Evolutionary conservation across 2,113 vertebrate species (phyloP).

Genomic region (Python bivittatus): DNA sequence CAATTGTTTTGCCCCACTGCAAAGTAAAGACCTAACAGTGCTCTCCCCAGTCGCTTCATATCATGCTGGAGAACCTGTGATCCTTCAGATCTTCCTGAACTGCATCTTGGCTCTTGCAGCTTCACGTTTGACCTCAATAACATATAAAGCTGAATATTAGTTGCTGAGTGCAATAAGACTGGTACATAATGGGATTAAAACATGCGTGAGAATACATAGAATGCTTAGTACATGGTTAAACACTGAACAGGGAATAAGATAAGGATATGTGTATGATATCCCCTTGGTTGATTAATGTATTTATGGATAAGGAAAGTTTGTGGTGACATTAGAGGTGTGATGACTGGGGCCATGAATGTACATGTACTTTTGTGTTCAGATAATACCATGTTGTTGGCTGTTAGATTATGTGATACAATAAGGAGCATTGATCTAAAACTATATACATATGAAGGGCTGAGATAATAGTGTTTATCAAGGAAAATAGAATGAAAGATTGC

Average conservation of each 20-base stretch:
- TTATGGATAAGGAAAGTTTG: not conserved
- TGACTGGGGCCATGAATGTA: not conserved
- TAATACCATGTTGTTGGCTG: not conserved
- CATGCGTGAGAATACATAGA: not conserved
- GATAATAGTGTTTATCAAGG: not conserved
- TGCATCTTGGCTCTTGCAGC: not conserved
- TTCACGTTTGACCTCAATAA: not conserved
- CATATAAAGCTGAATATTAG: not conserved
- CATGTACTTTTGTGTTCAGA: not conserved
- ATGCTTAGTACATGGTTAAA: not conserved
- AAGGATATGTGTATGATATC: not conserved
- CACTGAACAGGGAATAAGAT: not conserved
- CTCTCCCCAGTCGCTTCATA: not conserved
- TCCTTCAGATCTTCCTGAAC: not conserved
- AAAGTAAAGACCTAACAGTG: not conserved
- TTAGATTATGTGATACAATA: not conserved
- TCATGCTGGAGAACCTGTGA: not conserved
- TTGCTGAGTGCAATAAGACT: not conserved
- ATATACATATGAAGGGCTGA: not conserved
- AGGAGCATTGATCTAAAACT: not conserved
- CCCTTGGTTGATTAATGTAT: not conserved
- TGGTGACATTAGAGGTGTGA: not conserved
- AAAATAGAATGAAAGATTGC: not conserved
- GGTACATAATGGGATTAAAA: not conserved
- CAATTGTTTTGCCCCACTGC: not conserved